A percentile compares a stretch with the other conserved stretches of the same genome.
Evolutionary conservation across 1,140 invertebrate genomes (phyloP).

Genomic region (Trinorchestia longiramus): DNA sequence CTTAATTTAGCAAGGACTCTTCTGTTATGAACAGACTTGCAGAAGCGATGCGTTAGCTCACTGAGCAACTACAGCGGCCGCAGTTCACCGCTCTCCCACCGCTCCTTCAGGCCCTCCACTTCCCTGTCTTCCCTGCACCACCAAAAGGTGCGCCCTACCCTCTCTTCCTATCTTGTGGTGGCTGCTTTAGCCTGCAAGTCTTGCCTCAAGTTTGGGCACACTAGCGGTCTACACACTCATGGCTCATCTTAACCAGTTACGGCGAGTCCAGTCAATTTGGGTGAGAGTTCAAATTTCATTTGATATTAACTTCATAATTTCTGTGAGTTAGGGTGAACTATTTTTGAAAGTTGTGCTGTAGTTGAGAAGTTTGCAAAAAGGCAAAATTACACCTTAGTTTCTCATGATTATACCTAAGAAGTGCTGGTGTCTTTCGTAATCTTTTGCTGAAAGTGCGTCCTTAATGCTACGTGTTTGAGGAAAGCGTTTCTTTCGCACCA

Average conservation of each 20-base stretch:
- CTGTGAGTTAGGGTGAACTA: background rate
- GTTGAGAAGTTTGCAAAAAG: too few relatives aligned
- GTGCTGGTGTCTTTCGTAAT: too few relatives aligned
- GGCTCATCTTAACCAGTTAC: background rate
- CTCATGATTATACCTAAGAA: too few relatives aligned
- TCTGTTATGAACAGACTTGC: background rate
- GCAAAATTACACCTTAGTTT: too few relatives aligned
- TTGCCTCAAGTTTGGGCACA: background rate
- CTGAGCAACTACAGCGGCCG: slow-evolving; percentile 18
- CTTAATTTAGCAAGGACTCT: too few relatives aligned
- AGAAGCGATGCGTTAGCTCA: background rate
- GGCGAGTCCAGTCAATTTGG: background rate
- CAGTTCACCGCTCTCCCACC: background rate
- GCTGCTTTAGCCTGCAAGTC: background rate
- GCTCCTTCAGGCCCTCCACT: background rate
- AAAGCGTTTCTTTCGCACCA: too few relatives aligned
- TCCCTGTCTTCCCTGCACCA: background rate
- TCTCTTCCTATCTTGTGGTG: background rate
- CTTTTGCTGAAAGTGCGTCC: too few relatives aligned
- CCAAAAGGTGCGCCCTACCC: background rate
- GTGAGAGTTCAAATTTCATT: background rate
- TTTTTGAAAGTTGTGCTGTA: too few relatives aligned
- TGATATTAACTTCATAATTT: background rate
- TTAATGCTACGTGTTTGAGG: too few relatives aligned
- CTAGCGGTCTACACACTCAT: background rate